Conservation (phyloP, 2,888 invertebrate genomes). For the Caenorhabditis wallacei region DNA sequence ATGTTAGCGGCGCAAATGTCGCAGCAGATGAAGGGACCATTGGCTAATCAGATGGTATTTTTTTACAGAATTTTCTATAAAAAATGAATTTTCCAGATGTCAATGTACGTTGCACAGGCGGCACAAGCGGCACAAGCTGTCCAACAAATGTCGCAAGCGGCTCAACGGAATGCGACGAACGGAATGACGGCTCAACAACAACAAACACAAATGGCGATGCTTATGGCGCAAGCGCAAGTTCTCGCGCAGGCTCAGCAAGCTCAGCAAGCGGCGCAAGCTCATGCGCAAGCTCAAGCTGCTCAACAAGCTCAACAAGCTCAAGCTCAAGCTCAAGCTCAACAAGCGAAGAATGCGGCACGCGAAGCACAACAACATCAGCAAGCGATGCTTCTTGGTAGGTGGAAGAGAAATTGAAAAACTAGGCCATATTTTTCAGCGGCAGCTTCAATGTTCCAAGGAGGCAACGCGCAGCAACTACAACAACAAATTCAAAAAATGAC, state of each 20-base stretch:
- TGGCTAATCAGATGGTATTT: conserved; percentile 54
- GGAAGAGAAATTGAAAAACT: no score
- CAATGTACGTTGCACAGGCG: conserved; percentile 5
- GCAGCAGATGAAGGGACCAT: conserved; percentile 36
- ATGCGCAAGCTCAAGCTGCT: conserved; percentile 29
- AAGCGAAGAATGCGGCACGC: not conserved
- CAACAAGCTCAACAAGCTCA: conserved; percentile 20
- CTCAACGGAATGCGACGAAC: no score
- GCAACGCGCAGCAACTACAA: no score
- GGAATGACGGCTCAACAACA: conserved; percentile 20
- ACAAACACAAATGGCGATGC: not conserved
- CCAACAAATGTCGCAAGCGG: conserved; percentile 10
- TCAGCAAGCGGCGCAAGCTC: conserved; percentile 53
- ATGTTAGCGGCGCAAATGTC: no score
- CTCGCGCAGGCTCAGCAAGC: conserved; percentile 17
- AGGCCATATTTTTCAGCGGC: no score
- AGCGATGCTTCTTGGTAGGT: conserved; percentile 18
- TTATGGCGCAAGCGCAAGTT: no score
- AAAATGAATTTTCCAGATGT: conserved; percentile 25
- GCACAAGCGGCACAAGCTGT: no score
- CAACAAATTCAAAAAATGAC: no score
- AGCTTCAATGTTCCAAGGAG: no score
- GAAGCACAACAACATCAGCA: conserved; percentile 24
- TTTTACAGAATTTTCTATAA: not conserved
- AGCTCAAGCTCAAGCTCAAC: conserved; percentile 59